Conservation (phyloP, 2,797 vertebrate species). For the Novumbra hubbsi region DNA sequence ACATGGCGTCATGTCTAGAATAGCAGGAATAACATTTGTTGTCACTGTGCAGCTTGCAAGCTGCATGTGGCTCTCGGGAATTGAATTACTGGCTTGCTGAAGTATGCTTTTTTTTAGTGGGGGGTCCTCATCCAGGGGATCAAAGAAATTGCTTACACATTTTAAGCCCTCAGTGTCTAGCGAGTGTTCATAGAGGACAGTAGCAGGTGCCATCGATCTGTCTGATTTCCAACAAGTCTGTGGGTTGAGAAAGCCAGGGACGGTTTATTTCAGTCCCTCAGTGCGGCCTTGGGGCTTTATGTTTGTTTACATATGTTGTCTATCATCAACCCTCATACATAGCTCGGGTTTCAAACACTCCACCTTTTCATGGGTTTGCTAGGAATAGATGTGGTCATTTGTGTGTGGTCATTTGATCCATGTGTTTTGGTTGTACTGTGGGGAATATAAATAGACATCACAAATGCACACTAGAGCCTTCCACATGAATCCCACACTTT, state of each 20-base stretch:
- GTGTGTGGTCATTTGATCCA: constrained; percentile 5
- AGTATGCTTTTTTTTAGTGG: constrained; percentile 20
- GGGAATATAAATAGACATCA: constrained; percentile 9
- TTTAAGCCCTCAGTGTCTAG: constrained; percentile 13
- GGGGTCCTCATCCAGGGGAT: constrained; percentile 8
- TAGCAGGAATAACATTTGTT: too few relatives aligned
- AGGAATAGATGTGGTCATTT: constrained; percentile 17
- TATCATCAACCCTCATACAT: constrained; percentile 16
- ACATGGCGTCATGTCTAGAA: too few relatives aligned
- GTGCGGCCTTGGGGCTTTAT: constrained; percentile 5
- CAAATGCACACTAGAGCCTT: constrained; percentile 1
- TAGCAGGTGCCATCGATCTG: constrained; percentile 43
- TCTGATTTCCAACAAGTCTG: constrained; percentile 30
- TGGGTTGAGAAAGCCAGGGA: constrained; percentile 21
- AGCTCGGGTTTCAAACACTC: constrained; percentile 8
- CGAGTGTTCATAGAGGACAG: constrained; percentile 21
- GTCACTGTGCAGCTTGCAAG: too few relatives aligned
- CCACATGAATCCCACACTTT: neutral
- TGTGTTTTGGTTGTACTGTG: constrained; percentile 2
- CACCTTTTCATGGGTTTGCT: constrained; percentile 11
- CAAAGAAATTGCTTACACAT: too few relatives aligned
- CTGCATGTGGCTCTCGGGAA: too few relatives aligned
- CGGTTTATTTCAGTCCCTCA: neutral
- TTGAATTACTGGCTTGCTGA: too few relatives aligned
- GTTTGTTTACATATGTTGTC: constrained; percentile 3